Percentiles rank a stretch among this genome's conserved stretches.
phyloP scores from a whole-genome alignment of 2,888 invertebrate species.

The Sesia apiformis region DNA sequence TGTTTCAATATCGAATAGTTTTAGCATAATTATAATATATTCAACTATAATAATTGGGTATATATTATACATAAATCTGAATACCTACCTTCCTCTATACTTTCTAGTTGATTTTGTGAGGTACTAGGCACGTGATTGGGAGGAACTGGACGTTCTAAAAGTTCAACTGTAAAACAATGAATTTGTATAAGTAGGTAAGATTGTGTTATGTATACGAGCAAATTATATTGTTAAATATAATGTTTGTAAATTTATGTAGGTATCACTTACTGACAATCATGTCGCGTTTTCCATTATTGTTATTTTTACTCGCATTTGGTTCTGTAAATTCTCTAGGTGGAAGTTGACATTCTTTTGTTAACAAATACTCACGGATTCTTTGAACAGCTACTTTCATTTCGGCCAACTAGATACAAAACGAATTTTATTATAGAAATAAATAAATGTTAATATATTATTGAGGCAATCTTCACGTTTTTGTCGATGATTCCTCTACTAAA shows the following conservation, averaged over 20 bases:
- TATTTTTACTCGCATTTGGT: constrained; percentile 45
- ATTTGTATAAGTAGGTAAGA: background rate
- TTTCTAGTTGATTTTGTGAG: constrained; percentile 26
- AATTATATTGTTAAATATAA: too few relatives aligned
- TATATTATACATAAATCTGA: background rate
- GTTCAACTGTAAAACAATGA: constrained; percentile 16
- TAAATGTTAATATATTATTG: too few relatives aligned
- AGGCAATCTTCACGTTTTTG: too few relatives aligned
- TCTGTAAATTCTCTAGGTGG: constrained; percentile 34
- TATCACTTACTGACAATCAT: constrained; percentile 36
- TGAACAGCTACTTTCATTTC: constrained; percentile 63
- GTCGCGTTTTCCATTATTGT: constrained; percentile 32
- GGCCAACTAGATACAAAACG: constrained; percentile 30
- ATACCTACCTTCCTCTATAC: constrained; percentile 20
- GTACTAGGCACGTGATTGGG: constrained; percentile 24
- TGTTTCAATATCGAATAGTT: constrained; percentile 16
- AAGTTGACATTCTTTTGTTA: constrained; percentile 50
- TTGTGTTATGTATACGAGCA: background rate
- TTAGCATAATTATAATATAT: background rate
- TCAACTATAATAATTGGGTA: background rate
- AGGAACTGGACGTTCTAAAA: constrained; percentile 6
- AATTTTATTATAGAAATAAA: background rate
- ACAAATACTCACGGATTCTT: constrained; percentile 54
- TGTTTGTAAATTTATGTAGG: background rate
- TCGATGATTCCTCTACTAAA: too few relatives aligned